Evolutionary conservation across 2,797 vertebrate genomes (phyloP).

Genomic region (Enteromius afrohamiltoni): DNA sequence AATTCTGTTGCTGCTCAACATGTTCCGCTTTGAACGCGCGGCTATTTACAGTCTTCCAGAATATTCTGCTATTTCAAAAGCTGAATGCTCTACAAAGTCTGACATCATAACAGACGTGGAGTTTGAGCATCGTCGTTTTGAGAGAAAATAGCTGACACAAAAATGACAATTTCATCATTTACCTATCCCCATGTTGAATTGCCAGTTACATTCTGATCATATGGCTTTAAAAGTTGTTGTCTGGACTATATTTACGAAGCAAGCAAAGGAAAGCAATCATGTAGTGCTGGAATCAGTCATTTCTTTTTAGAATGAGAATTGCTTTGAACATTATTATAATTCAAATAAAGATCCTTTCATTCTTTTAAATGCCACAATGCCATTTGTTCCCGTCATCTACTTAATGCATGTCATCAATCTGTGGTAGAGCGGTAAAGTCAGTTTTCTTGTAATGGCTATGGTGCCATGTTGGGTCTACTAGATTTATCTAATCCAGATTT

Average conservation of each 20-base stretch:
- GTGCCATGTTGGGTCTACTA: constrained; percentile 21
- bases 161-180: not conserved
- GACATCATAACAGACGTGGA: not conserved
- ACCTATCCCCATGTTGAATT: not conserved
- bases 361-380: constrained; percentile 1
- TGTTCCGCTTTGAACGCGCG: constrained; percentile 43
- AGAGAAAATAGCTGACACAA: not conserved
- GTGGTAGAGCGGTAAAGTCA: not conserved
- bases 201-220: not conserved
- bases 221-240: not conserved
- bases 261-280: not conserved
- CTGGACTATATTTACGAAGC: not conserved
- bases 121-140: not conserved
- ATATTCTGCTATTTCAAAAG: constrained; percentile 33
- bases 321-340: not conserved
- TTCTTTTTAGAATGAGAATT: not conserved
- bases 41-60: constrained; percentile 40
- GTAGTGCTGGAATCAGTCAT: not conserved
- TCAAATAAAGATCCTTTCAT: constrained; percentile 23
- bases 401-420: constrained; percentile 19
- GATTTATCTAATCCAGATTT: constrained; percentile 32
- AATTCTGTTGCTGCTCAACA: constrained; percentile 46
- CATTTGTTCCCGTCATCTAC: not conserved
- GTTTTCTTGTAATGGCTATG: constrained; percentile 1
- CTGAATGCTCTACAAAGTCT: constrained; percentile 6